Conservation (phyloP, 2,113 vertebrate species). For the Paracanthobrama guichenoti region DNA sequence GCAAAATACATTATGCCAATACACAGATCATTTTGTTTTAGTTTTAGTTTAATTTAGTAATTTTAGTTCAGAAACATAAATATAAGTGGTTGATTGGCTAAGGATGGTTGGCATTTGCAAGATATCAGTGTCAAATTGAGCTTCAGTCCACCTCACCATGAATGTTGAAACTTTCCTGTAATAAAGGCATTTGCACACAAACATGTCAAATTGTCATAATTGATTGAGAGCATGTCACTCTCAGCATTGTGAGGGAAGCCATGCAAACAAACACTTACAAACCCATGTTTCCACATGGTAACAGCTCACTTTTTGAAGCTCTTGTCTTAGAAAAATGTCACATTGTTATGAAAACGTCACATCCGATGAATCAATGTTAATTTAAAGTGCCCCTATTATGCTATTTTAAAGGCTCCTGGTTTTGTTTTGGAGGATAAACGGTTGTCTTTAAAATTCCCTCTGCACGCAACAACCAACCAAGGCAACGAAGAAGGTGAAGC, state of each 20-base stretch:
- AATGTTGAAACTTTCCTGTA: slow-evolving; percentile 11
- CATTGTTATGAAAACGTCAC: not conserved
- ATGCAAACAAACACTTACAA: not conserved
- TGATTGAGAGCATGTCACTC: not conserved
- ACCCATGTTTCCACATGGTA: not conserved
- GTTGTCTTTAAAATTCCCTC: no score
- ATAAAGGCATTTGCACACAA: not conserved
- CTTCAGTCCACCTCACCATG: not conserved
- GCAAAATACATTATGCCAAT: not conserved
- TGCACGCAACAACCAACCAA: no score
- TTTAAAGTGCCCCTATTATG: not conserved
- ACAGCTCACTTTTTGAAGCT: not conserved
- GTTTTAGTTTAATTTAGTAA: not conserved
- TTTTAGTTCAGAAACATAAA: not conserved
- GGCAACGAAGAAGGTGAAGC: no score
- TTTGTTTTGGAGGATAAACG: no score
- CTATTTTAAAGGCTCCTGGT: not conserved
- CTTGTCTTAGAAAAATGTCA: not conserved
- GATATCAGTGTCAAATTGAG: not conserved
- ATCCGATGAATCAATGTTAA: not conserved
- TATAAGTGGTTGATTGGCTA: not conserved
- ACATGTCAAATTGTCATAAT: slow-evolving; percentile 14
- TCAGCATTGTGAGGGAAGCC: not conserved
- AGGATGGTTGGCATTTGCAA: not conserved
- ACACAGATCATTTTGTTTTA: not conserved